These are phyloP conservation scores for Caenorhabditis elegans DNA, from an alignment of 1,140 invertebrate genomes.

Conservation along the genomic window WBcel235 BX284602.5:11222001-11222500, in stretches of 20 bases:
- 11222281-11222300: not conserved
- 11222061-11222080: slow-evolving; percentile 8
- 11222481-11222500: too few species aligned
- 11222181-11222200: not conserved
- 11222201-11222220: not conserved
- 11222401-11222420: not conserved
- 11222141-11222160: not conserved
- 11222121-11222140: not conserved
- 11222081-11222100: not conserved
- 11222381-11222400: slow-evolving; percentile 38
- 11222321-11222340: slow-evolving; percentile 1
- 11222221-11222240: not conserved
- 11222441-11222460: too few species aligned
- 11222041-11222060: not conserved
- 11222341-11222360: slow-evolving; percentile 54
- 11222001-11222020: not conserved
- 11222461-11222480: too few species aligned
- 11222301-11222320: not conserved
- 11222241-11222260: not conserved
- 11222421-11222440: too few species aligned
- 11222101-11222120: not conserved
- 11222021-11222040: slow-evolving; percentile 13
- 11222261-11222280: too few species aligned
- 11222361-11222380: slow-evolving; percentile 60
- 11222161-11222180: not conserved